Evolutionary conservation across 2,113 vertebrate species (phyloP).

Genomic region (Cyprinus carpio): DNA sequence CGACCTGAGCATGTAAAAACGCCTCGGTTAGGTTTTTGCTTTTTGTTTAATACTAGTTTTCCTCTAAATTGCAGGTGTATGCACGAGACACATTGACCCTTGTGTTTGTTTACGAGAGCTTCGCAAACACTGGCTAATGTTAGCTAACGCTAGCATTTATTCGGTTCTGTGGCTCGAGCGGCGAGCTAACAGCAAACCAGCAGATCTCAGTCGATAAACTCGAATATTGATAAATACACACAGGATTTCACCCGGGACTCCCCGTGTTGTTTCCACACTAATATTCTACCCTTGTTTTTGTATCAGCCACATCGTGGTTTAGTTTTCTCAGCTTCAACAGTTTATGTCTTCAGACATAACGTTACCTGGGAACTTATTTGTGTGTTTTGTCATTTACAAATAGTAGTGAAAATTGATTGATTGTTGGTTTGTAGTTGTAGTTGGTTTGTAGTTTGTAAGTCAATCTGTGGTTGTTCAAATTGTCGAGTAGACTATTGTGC

Average conservation of each 20-base stretch:
- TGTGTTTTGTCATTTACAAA: not conserved
- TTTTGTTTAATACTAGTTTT: not conserved
- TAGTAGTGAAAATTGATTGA: not conserved
- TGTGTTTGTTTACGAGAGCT: conserved; percentile 17
- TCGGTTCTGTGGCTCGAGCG: not conserved
- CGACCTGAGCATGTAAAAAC: not conserved
- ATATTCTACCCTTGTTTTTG: not conserved
- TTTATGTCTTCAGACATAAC: not conserved
- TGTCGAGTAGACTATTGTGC: too few species aligned
- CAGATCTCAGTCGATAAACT: not conserved
- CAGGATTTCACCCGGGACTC: not conserved
- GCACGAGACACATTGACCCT: not conserved
- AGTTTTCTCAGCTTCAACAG: not conserved
- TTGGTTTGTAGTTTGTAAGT: too few species aligned
- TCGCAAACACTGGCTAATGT: conserved; percentile 9
- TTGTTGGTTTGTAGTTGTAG: too few species aligned
- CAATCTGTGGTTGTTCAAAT: not conserved
- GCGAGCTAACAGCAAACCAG: not conserved
- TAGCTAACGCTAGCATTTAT: conserved; percentile 18
- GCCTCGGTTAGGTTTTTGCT: not conserved
- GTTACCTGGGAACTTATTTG: not conserved
- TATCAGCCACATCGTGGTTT: not conserved
- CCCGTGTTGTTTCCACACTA: not conserved
- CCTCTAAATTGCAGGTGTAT: not conserved
- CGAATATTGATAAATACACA: not conserved